These are phyloP conservation scores for Keiferia lycopersicella DNA, from an alignment of 2,888 invertebrate species.

Conservation along the genomic window DNA sequence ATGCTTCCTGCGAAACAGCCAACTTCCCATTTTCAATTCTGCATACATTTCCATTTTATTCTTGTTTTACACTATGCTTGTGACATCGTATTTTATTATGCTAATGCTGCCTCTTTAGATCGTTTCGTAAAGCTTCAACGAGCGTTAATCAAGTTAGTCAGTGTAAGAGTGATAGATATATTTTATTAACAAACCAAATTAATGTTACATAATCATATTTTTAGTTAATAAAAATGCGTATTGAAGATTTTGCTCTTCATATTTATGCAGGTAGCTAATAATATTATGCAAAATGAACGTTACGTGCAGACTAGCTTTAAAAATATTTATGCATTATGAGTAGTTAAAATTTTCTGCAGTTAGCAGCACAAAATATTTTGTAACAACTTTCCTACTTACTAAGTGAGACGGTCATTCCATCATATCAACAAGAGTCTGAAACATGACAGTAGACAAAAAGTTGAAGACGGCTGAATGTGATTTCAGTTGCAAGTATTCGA, in stretches of 20 bases:
- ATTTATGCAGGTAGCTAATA: too few species aligned
- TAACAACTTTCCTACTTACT: too few species aligned
- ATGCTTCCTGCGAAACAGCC: slow-evolving; percentile 10
- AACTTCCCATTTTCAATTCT: not conserved
- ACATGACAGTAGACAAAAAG: not conserved
- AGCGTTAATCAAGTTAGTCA: slow-evolving; percentile 3
- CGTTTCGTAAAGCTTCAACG: not conserved
- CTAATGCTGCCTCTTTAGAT: not conserved
- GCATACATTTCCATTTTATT: not conserved
- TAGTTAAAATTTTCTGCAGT: too few species aligned
- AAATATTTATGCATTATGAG: too few species aligned
- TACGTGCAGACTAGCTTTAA: too few species aligned
- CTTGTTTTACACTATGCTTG: not conserved
- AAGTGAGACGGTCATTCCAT: too few species aligned
- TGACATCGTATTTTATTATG: slow-evolving; percentile 6
- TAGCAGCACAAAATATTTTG: too few species aligned
- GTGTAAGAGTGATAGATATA: slow-evolving; percentile 24
- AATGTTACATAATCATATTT: not conserved
- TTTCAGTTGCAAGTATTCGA: slow-evolving; percentile 29
- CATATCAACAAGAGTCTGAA: not conserved
- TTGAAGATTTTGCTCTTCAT: too few species aligned
- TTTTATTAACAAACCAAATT: slow-evolving; percentile 2
- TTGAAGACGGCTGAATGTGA: slow-evolving; percentile 26
- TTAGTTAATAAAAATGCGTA: not conserved
- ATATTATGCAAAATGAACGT: too few species aligned